A percentile compares a stretch with the other conserved stretches of the same genome.
phyloP scores from a whole-genome alignment of 2,888 invertebrate species.

The Rutpela maculata region DNA sequence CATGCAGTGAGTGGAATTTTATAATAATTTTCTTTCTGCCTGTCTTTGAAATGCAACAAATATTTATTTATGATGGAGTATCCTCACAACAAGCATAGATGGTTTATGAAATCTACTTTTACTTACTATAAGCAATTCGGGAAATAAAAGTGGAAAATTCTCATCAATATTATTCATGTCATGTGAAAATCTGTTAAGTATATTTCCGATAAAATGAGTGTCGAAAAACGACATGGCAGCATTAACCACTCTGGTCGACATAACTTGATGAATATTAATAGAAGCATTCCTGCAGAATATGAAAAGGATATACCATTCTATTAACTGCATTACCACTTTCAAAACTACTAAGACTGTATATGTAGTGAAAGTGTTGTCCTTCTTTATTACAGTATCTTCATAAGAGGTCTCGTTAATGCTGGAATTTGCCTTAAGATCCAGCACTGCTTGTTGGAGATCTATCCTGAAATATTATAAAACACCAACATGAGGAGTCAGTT shows the following conservation, averaged over 20 bases:
- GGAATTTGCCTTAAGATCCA: constrained; percentile 36
- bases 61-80: too few relatives aligned
- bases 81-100: too few relatives aligned
- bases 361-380: constrained; percentile 38
- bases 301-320: constrained; percentile 40
- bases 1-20: too few relatives aligned
- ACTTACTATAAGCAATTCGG: constrained; percentile 38
- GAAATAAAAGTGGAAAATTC: constrained; percentile 47
- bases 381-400: constrained; percentile 31
- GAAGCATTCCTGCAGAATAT: constrained; percentile 50
- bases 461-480: constrained; percentile 39
- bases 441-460: constrained; percentile 42
- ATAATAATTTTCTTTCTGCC: too few relatives aligned
- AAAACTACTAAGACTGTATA: constrained; percentile 36
- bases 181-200: constrained; percentile 60
- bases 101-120: too few relatives aligned
- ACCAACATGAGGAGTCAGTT: too few relatives aligned
- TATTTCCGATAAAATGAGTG: constrained; percentile 59
- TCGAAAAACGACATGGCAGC: constrained; percentile 61
- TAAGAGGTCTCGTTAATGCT: constrained; percentile 36
- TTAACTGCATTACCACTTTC: constrained; percentile 25
- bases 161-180: constrained; percentile 59
- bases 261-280: constrained; percentile 56
- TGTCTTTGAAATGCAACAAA: too few relatives aligned
- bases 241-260: constrained; percentile 52